Percentiles rank a stretch among this genome's conserved stretches.
Evolutionary conservation across 2,797 vertebrate species (phyloP).

Genomic region (Taenioides sp.): DNA sequence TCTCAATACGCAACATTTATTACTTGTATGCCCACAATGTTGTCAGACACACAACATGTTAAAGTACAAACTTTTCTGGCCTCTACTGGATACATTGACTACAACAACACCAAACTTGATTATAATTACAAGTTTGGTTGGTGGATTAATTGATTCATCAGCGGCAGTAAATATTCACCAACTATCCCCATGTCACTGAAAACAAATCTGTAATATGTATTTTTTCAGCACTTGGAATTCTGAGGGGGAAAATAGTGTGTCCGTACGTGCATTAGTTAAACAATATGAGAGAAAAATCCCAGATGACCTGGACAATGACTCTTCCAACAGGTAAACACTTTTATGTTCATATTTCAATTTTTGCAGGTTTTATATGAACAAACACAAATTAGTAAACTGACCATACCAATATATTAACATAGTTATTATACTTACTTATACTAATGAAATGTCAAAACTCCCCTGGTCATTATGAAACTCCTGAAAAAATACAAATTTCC

Average conservation of each 20-base stretch:
- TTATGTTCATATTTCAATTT: neutral
- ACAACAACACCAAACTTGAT: neutral
- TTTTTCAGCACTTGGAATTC: slow-evolving; percentile 72
- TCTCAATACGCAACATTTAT: neutral
- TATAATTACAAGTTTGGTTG: neutral
- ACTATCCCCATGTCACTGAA: neutral
- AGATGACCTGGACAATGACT: slow-evolving; percentile 66
- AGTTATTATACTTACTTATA: neutral
- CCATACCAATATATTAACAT: neutral
- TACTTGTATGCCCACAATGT: neutral
- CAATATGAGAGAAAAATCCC: slow-evolving; percentile 84
- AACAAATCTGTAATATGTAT: neutral
- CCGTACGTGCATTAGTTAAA: slow-evolving; percentile 90
- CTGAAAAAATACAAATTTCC: slow-evolving; percentile 13
- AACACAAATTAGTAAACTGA: neutral
- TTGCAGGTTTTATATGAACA: too few species aligned
- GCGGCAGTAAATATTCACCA: neutral
- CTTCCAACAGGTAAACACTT: slow-evolving; percentile 78
- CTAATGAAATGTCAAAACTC: neutral
- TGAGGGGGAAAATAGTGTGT: slow-evolving; percentile 84
- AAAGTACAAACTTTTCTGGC: slow-evolving; percentile 37
- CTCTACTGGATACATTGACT: slow-evolving; percentile 48
- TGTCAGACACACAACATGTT: too few species aligned
- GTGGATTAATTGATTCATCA: neutral
- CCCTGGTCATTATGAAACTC: neutral